Evolutionary conservation across 1,140 invertebrate genomes (phyloP), one percentile per base, ranked within the genome.

Genomic region (Venturia canescens): DNA sequence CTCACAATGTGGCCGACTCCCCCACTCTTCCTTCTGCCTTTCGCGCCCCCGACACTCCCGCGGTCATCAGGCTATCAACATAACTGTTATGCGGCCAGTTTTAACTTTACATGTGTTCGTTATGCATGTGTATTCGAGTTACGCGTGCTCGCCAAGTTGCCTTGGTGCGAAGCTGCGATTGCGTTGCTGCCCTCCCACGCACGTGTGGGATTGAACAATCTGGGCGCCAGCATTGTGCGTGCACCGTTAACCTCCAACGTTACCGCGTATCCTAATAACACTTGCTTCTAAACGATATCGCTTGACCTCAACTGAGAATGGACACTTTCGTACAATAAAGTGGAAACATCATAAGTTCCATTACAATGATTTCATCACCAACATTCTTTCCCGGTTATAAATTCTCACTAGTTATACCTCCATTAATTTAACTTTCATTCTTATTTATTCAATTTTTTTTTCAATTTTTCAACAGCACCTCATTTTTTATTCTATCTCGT

Each of bases 201-300:
- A 84, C 81, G 82, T 78, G 83, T 83, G 78, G 85, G 87, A 88
- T 90, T 88, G 85, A 88, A 83, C 83, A 86, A 89, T 89, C 85
- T 67, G 84, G 71, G 21, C 60, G 53, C 76, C 67, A 77, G 77
- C 77, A 82, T 83, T 83, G 77, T 86, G 83, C 83, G 80, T 86
- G 82, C 82, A 84, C 87, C 86, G 84, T 88, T 88, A 88, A 86
- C 82, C 83, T 84, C 82, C 77, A 66, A 70, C 79, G 79, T 48
- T 63, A 23, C 16, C 26, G 18, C 70, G 11, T 48, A 26, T 3
- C 70, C 6, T 26, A 18, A 31, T 70, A 18, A 29, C 67, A 31
- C 29, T 72, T 72, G 18, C 21, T 38, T 72, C 31, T 16, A 72
- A 48, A 31, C 70, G 70, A 38, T 23, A 72, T 72, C 38, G 29